phyloP scores from a whole-genome alignment of 2,888 invertebrate genomes.

The Stenodera caucasica region DNA sequence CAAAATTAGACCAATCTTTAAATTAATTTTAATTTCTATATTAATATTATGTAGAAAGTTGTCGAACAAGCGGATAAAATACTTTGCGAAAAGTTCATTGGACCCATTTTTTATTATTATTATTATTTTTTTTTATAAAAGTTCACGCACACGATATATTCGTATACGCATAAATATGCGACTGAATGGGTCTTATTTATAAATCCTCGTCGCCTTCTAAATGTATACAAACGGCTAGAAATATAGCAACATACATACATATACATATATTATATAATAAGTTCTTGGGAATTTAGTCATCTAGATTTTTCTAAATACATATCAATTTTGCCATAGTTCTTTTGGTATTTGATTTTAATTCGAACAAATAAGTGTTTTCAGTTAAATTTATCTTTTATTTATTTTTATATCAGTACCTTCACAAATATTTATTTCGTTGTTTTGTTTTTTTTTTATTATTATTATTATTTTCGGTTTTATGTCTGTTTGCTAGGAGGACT shows the following conservation, averaged over 20 bases:
- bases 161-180: conserved; percentile 7
- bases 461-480: background rate
- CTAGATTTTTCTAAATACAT: background rate
- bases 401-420: conserved; percentile 6
- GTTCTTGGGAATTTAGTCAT: no score
- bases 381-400: conserved; percentile 4
- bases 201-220: background rate
- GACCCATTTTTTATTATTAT: conserved; percentile 22
- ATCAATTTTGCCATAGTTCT: background rate
- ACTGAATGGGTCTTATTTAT: conserved; percentile 3
- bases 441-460: no score
- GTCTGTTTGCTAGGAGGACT: conserved; percentile 6
- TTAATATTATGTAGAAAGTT: conserved; percentile 18
- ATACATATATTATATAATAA: no score
- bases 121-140: conserved; percentile 21
- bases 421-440: conserved; percentile 7
- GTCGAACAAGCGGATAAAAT: conserved; percentile 18
- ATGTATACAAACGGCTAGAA: conserved; percentile 1
- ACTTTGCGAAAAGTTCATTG: conserved; percentile 31
- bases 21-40: conserved; percentile 11
- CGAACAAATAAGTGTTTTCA: background rate
- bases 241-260: background rate
- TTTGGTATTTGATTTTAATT: background rate
- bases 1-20: background rate
- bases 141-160: conserved; percentile 8